Evolutionary conservation across 2,888 invertebrate species (phyloP).

Genomic region (Orthosia cruda): DNA sequence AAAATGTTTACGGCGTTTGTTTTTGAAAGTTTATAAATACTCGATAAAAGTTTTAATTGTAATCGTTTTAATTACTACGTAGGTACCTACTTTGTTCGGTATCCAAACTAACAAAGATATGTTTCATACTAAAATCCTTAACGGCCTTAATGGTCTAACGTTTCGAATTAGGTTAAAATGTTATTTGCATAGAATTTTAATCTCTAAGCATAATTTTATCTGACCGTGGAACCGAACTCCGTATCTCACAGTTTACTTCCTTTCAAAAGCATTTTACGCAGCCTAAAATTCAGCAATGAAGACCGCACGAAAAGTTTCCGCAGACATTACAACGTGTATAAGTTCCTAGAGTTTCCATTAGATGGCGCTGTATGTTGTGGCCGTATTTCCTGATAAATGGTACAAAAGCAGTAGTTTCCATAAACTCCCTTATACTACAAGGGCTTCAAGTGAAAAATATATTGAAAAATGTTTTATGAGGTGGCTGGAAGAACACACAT

Average conservation of each 20-base stretch:
- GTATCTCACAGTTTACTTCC: neutral
- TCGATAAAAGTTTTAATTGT: neutral
- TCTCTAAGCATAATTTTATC: neutral
- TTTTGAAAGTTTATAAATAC: neutral
- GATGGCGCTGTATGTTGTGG: conserved; percentile 54
- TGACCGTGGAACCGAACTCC: neutral
- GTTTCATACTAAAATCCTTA: neutral
- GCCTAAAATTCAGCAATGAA: conserved; percentile 17
- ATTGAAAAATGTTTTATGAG: too few relatives aligned
- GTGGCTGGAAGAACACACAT: too few relatives aligned
- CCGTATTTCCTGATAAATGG: neutral
- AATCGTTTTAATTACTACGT: too few relatives aligned
- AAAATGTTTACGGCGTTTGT: neutral
- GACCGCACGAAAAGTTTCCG: neutral
- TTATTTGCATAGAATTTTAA: too few relatives aligned
- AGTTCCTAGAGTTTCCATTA: conserved; percentile 48
- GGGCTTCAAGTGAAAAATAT: too few relatives aligned
- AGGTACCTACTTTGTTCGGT: too few relatives aligned
- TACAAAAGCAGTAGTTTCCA: neutral
- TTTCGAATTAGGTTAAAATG: too few relatives aligned
- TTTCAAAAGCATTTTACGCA: neutral
- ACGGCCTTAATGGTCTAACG: too few relatives aligned
- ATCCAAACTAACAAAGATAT: neutral
- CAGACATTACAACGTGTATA: neutral
- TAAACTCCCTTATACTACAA: neutral